Base-by-base conservation (phyloP, 1,140 invertebrate species). In the Diorhabda sublineata region DNA sequence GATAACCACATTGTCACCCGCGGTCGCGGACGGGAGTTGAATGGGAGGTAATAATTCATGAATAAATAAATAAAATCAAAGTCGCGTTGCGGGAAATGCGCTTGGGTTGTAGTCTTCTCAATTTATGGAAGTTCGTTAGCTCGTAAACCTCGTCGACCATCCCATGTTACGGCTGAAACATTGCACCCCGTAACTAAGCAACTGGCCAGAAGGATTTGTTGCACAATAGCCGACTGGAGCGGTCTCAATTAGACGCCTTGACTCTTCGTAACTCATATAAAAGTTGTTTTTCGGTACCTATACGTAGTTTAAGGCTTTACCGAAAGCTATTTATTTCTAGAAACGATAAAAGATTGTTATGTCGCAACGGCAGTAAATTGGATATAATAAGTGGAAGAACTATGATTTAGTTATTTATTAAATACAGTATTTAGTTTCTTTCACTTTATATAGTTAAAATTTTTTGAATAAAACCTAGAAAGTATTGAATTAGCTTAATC, bases 151-250 rank as follows among this genome's bases (percentile, higher is more conserved):
- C 67, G 72, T 69, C 72, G 71, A 61, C 74, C 69, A 72, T 69
- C 69, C 74, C 65, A 73, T 73, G 72, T 75, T 75, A 71, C 72
- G 68, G 69, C 68, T 72, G 70, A 71, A 72, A 71, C 70, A 73
- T 75, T 71, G 74, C 74, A 75, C 74, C 74, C 74, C 73, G 74
- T 75, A 75, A 75, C 74, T 74, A 75, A 72, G 66, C 69, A 56
- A 63, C 67, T 68, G 47, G 56, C 52, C 61, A 26, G 45, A 66
- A 69, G 61, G 67, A 71, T 71, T 71, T 71, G 70, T 71, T 61
- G 59, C 64, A 66, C 67, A 71, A 69, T 71, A 66, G 67, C 44
- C 52, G 61, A 61, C 43, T 45, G 56, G 42, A 57, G 67, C 70
- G 67, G 67, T 71, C 70, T 71, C 70, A 71, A 71, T 71, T 71